phyloP scores from a whole-genome alignment of 2,113 vertebrate species.

The Argyrosomus japonicus region DNA sequence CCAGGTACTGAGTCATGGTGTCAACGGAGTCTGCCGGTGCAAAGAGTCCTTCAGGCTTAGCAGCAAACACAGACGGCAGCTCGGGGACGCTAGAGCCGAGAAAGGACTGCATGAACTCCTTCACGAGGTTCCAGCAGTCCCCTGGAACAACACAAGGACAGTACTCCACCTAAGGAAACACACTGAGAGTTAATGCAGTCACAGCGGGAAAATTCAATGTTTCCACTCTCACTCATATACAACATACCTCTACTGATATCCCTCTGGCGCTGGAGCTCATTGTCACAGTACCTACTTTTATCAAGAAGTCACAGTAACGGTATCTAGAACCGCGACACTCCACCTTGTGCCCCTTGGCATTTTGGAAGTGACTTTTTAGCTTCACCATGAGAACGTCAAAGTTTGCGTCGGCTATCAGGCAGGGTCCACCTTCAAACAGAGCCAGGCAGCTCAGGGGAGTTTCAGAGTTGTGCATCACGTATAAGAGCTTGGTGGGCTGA shows the following conservation, averaged over 20 bases:
- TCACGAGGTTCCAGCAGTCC: slow-evolving; percentile 96
- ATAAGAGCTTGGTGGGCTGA: slow-evolving; percentile 94
- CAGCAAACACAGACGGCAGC: slow-evolving; percentile 87
- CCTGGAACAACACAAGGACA: slow-evolving; percentile 95
- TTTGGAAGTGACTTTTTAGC: slow-evolving; percentile 98
- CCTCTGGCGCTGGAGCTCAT: slow-evolving; percentile 96
- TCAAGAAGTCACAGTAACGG: slow-evolving; percentile 96
- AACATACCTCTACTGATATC: slow-evolving; percentile 93
- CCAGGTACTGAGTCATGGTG: slow-evolving; percentile 97
- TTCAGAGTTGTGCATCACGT: slow-evolving; percentile 98
- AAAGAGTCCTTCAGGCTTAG: slow-evolving; percentile 91
- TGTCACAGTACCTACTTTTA: slow-evolving; percentile 94
- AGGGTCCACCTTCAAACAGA: slow-evolving; percentile 95
- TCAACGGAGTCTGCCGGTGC: slow-evolving; percentile 88
- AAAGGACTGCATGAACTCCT: slow-evolving; percentile 97
- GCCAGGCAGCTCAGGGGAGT: slow-evolving; percentile 95
- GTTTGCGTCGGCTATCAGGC: slow-evolving; percentile 92
- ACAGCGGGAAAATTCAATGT: not conserved
- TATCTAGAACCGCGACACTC: slow-evolving; percentile 95
- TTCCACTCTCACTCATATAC: not conserved
- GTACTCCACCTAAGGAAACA: slow-evolving; percentile 92
- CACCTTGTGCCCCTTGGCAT: slow-evolving; percentile 97
- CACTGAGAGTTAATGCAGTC: not conserved
- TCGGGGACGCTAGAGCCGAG: slow-evolving; percentile 89
- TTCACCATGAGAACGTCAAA: slow-evolving; percentile 98